phyloP scores from a whole-genome alignment of 2,888 invertebrate species.

The Limenitis camilla region DNA sequence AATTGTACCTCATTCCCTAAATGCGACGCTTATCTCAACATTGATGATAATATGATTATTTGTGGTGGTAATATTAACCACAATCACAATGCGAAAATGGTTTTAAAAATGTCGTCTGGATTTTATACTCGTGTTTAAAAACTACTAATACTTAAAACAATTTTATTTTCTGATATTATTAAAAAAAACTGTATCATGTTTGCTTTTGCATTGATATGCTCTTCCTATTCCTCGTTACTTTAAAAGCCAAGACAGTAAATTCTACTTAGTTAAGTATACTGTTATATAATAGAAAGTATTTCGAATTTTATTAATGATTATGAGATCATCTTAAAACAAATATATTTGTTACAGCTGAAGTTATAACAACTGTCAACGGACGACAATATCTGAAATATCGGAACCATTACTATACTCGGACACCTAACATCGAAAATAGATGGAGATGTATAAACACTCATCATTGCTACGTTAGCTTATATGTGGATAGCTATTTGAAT shows the following conservation, averaged over 20 bases:
- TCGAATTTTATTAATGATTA: too few species aligned
- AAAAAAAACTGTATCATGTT: too few species aligned
- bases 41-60: slow-evolving; percentile 13
- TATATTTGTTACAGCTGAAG: slow-evolving; percentile 27
- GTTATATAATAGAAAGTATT: too few species aligned
- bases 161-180: too few species aligned
- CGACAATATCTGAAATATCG: slow-evolving; percentile 42
- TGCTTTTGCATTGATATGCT: too few species aligned
- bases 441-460: slow-evolving; percentile 44
- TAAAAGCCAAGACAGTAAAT: too few species aligned
- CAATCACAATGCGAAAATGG: slow-evolving; percentile 6
- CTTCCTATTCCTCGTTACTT: too few species aligned
- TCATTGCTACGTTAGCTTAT: slow-evolving; percentile 32
- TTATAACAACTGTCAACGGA: slow-evolving; percentile 39
- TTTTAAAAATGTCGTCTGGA: slow-evolving; percentile 7
- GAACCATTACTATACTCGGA: slow-evolving; percentile 44
- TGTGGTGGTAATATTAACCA: slow-evolving; percentile 12
- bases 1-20: slow-evolving; percentile 30
- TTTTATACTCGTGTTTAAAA: slow-evolving; percentile 11
- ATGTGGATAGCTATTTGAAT: slow-evolving; percentile 22
- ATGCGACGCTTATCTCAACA: slow-evolving; percentile 17
- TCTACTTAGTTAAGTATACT: too few species aligned
- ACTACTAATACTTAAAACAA: too few species aligned
- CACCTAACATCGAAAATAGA: slow-evolving; percentile 35
- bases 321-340: not conserved